These are phyloP conservation scores for Pterocles orientalis DNA, from an alignment of 2,113 vertebrate species.

Conservation along the genomic window DNA sequence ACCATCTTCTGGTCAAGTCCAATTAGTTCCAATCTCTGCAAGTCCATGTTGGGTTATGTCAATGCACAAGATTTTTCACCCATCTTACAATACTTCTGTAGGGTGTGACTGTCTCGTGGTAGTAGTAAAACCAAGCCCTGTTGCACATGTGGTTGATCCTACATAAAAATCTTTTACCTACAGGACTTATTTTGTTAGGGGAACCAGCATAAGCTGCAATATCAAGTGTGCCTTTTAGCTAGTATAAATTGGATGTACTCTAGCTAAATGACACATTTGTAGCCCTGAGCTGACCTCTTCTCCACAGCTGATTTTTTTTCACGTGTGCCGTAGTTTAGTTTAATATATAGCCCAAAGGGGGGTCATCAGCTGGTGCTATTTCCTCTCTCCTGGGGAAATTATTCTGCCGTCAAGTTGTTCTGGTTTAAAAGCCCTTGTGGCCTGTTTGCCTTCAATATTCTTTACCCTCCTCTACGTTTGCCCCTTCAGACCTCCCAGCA, in stretches of 20 bases:
- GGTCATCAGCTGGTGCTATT: neutral
- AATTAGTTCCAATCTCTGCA: neutral
- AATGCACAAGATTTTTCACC: neutral
- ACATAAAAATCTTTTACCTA: constrained; percentile 7
- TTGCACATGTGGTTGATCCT: neutral
- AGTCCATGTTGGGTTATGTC: neutral
- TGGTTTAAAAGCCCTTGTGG: neutral
- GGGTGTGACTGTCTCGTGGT: neutral
- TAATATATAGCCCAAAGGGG: neutral
- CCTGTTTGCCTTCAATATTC: neutral
- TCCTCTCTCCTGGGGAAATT: constrained; percentile 19
- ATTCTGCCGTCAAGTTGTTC: constrained; percentile 8
- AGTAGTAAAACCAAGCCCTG: neutral
- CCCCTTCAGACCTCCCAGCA: neutral
- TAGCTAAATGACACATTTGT: constrained; percentile 28
- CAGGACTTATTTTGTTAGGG: neutral
- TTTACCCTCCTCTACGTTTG: neutral
- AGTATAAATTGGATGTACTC: constrained; percentile 28
- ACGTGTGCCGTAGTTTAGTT: constrained; percentile 16
- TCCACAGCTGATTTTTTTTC: constrained; percentile 17
- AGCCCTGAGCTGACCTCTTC: constrained; percentile 32
- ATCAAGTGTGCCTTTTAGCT: constrained; percentile 18
- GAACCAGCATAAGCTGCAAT: neutral
- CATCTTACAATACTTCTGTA: neutral
- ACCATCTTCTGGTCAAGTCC: neutral